These are phyloP conservation scores for Miichthys miiuy DNA, from an alignment of 2,797 vertebrate species.

Conservation along the genomic window DNA sequence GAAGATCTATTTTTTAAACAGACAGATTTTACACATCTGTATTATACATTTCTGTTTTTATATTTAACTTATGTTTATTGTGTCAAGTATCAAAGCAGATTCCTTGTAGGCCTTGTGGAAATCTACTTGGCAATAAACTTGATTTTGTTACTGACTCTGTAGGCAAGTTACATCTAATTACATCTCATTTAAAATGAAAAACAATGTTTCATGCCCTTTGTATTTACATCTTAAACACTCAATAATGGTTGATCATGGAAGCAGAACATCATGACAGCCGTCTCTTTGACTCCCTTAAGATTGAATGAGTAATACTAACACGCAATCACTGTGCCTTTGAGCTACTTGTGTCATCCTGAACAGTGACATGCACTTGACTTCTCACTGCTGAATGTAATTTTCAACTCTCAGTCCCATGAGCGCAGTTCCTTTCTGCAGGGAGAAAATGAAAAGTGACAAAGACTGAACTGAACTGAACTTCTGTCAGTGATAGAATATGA, in stretches of 20 bases:
- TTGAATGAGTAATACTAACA: constrained; percentile 1
- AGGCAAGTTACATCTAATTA: background rate
- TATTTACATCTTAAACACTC: background rate
- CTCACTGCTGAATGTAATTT: constrained; percentile 2
- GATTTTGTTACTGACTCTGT: background rate
- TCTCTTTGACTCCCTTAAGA: background rate
- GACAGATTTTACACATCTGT: background rate
- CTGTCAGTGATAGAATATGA: background rate
- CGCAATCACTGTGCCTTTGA: constrained; percentile 2
- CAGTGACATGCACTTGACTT: background rate
- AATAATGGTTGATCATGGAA: background rate
- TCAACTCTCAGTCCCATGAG: constrained; percentile 9
- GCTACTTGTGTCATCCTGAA: background rate
- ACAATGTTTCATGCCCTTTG: background rate
- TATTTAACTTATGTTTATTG: background rate
- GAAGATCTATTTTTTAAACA: constrained; percentile 1
- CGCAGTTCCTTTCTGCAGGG: background rate
- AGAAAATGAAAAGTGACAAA: background rate
- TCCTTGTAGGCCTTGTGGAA: background rate
- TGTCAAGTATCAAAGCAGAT: background rate
- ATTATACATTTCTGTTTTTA: background rate
- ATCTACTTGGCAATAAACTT: background rate
- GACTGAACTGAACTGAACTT: constrained; percentile 11
- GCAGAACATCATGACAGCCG: constrained; percentile 2
- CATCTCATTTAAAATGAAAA: background rate